A percentile compares a stretch with the other conserved stretches of the same genome.
Evolutionary conservation across 2,888 invertebrate genomes (phyloP).

Genomic region (Sphaerophoria rueppellii): DNA sequence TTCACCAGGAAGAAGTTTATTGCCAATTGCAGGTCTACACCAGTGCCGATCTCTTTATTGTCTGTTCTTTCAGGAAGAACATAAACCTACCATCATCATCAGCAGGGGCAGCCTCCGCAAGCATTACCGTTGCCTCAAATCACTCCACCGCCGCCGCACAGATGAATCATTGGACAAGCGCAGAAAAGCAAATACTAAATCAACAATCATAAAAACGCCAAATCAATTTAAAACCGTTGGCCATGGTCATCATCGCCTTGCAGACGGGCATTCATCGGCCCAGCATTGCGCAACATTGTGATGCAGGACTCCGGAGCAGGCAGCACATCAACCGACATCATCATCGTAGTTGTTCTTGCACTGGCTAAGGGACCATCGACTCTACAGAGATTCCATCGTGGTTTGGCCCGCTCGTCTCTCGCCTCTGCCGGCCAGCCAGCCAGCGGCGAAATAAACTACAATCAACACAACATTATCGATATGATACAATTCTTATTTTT

Average conservation of each 20-base stretch:
- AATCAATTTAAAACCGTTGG: conserved; percentile 63
- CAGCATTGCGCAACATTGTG: no score
- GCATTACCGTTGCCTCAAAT: neutral
- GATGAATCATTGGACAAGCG: conserved; percentile 23
- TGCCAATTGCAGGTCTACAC: conserved; percentile 31
- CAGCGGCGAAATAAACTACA: conserved; percentile 54
- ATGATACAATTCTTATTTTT: conserved; percentile 69
- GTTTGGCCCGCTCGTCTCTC: conserved; percentile 4
- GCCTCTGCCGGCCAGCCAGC: neutral
- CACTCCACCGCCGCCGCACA: neutral
- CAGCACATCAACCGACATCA: conserved; percentile 19
- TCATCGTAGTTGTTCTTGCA: conserved; percentile 18
- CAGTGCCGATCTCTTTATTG: neutral
- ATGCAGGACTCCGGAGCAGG: conserved; percentile 24
- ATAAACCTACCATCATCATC: conserved; percentile 40
- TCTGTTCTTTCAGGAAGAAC: neutral
- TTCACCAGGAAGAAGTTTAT: conserved; percentile 49
- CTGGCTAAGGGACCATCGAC: conserved; percentile 9
- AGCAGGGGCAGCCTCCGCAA: neutral
- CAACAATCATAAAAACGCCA: conserved; percentile 60
- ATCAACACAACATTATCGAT: conserved; percentile 71
- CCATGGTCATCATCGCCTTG: conserved; percentile 53
- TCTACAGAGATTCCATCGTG: neutral
- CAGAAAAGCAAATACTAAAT: conserved; percentile 52
- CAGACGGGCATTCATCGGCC: conserved; percentile 5